These are phyloP conservation scores for Hydra vulgaris DNA, from an alignment of 30 jellyfish, hydroid and myxozoan species.

Conservation along the genomic window DNA sequence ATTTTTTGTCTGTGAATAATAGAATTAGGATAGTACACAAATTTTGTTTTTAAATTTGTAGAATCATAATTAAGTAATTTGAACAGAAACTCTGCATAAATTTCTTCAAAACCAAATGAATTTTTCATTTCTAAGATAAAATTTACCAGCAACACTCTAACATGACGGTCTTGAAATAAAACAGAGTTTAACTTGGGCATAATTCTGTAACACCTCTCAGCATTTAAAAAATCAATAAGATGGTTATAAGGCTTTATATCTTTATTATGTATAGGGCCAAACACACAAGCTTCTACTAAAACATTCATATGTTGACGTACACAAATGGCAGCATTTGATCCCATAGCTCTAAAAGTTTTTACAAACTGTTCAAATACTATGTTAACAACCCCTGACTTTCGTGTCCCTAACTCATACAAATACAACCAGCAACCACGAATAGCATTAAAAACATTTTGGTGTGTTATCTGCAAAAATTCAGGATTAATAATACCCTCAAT, in stretches of 20 bases:
- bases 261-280: slow-evolving; percentile 71
- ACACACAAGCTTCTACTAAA: slow-evolving; percentile 45
- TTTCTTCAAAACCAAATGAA: slow-evolving; percentile 2
- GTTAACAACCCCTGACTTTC: slow-evolving; percentile 46
- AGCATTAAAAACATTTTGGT: slow-evolving; percentile 7
- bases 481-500: slow-evolving; percentile 32
- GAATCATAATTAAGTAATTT: slow-evolving; percentile 37
- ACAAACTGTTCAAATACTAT: slow-evolving; percentile 32
- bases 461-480: slow-evolving; percentile 16
- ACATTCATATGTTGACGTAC: slow-evolving; percentile 15
- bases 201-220: slow-evolving; percentile 2
- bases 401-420: slow-evolving; percentile 44
- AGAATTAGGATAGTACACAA: slow-evolving; percentile 61
- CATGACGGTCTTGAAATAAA: slow-evolving; percentile 39
- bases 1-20: slow-evolving; percentile 73
- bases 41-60: slow-evolving; percentile 14
- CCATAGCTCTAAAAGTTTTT: slow-evolving; percentile 32
- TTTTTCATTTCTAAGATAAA: slow-evolving; percentile 19
- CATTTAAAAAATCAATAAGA: slow-evolving; percentile 1
- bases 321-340: slow-evolving; percentile 3
- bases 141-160: slow-evolving; percentile 26
- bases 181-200: slow-evolving; percentile 14
- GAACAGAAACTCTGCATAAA: slow-evolving; percentile 1
- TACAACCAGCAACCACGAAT: slow-evolving; percentile 33
- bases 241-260: slow-evolving; percentile 29